These are phyloP conservation scores for Drosophila tropicalis DNA, from an alignment of 1,140 invertebrate genomes.

Conservation along the genomic window DNA sequence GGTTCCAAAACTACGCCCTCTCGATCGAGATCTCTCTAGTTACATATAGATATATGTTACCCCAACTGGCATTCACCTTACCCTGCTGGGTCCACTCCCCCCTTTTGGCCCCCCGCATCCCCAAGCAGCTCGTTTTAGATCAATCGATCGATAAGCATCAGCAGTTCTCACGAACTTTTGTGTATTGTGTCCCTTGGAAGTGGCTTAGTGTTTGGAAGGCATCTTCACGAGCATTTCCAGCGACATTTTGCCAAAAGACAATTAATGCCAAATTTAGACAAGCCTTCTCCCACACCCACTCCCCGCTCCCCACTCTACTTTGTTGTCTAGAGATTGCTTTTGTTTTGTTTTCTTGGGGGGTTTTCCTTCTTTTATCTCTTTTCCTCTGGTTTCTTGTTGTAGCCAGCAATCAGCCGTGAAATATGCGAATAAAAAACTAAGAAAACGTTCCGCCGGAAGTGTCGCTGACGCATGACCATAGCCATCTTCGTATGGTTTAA, in stretches of 20 bases:
- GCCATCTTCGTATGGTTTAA: conserved; percentile 2
- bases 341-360: background rate
- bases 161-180: conserved; percentile 3
- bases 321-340: background rate
- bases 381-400: background rate
- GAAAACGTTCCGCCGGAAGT: conserved; percentile 36
- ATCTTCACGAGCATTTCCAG: conserved; percentile 7
- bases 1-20: background rate
- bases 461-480: conserved; percentile 46
- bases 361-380: background rate
- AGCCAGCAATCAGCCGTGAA: conserved; percentile 59
- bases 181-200: background rate
- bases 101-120: background rate
- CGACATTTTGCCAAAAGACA: conserved; percentile 55
- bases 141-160: conserved; percentile 12
- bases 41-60: background rate
- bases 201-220: background rate
- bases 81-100: background rate
- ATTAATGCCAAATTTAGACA: conserved; percentile 67
- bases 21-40: background rate
- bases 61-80: background rate
- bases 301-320: background rate
- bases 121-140: background rate
- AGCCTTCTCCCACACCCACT: conserved; percentile 17
- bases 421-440: conserved; percentile 48